Conservation (phyloP, 92 coral and sea anemone species). For the Plumapathes pennacea region DNA sequence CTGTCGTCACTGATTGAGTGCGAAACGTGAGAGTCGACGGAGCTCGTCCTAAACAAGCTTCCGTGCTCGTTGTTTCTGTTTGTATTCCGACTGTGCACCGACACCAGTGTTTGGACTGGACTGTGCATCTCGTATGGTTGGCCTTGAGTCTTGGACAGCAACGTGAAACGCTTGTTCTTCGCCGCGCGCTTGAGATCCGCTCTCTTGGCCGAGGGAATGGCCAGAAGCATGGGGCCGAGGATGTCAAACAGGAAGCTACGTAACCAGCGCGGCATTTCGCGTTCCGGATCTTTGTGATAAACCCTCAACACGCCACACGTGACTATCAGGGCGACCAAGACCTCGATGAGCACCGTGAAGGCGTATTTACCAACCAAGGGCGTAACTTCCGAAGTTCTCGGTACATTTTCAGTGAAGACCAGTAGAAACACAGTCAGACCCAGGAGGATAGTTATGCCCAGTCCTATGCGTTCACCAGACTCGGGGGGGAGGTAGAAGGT, state of each 20-base stretch:
- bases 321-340: slow-evolving; percentile 65
- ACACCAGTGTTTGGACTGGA: slow-evolving; percentile 43
- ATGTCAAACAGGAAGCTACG: slow-evolving; percentile 82
- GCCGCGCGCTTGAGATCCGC: slow-evolving; percentile 27
- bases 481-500: slow-evolving; percentile 97
- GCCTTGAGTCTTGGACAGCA: slow-evolving; percentile 55
- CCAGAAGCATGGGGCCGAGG: slow-evolving; percentile 82
- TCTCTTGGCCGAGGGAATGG: slow-evolving; percentile 79
- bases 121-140: slow-evolving; percentile 61
- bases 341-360: slow-evolving; percentile 80
- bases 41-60: slow-evolving; percentile 27
- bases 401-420: slow-evolving; percentile 90
- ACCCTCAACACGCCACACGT: slow-evolving; percentile 85
- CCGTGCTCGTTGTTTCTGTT: slow-evolving; percentile 25
- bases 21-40: slow-evolving; percentile 48
- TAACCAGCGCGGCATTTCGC: slow-evolving; percentile 82
- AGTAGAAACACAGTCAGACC: slow-evolving; percentile 97
- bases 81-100: slow-evolving; percentile 44
- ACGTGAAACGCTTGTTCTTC: slow-evolving; percentile 29
- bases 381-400: slow-evolving; percentile 91
- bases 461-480: slow-evolving; percentile 96
- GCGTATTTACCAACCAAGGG: slow-evolving; percentile 96
- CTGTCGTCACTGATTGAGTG: slow-evolving; percentile 58
- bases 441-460: slow-evolving; percentile 81
- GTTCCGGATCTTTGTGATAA: slow-evolving; percentile 81